These are phyloP conservation scores for Anarsia innoxiella DNA, from an alignment of 2,888 invertebrate genomes.

Conservation along the genomic window DNA sequence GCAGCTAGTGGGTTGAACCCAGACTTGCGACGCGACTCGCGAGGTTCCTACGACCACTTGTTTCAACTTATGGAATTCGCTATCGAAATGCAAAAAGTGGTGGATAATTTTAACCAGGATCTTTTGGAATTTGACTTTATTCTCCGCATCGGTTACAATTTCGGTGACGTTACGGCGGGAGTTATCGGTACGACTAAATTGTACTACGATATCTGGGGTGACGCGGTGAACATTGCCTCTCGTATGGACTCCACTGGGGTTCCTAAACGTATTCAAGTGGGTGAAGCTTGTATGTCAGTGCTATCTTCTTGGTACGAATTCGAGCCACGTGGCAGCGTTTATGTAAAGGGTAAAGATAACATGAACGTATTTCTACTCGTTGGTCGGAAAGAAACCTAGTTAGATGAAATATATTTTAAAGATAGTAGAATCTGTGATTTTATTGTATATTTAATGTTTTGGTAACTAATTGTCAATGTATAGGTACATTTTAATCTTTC, in stretches of 20 bases:
- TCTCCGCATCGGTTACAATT: constrained; percentile 91
- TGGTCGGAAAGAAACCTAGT: constrained; percentile 66
- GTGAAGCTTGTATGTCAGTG: constrained; percentile 82
- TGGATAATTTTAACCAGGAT: constrained; percentile 91
- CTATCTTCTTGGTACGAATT: constrained; percentile 87
- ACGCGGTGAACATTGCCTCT: constrained; percentile 97
- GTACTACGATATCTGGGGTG: constrained; percentile 99
- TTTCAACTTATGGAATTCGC: constrained; percentile 95
- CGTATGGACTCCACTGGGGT: constrained; percentile 98
- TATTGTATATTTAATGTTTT: constrained; percentile 46
- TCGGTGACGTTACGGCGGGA: constrained; percentile 96
- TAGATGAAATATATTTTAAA: constrained; percentile 30
- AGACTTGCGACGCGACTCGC: constrained; percentile 79
- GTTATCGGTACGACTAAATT: constrained; percentile 97
- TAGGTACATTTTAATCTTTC: no score
- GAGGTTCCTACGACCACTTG: constrained; percentile 84
- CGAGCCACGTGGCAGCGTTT: constrained; percentile 93
- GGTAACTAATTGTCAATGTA: constrained; percentile 25
- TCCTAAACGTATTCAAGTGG: constrained; percentile 87
- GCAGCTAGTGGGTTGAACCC: constrained; percentile 97
- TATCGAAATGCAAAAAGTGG: constrained; percentile 90
- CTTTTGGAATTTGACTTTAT: constrained; percentile 92
- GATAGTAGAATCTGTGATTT: constrained; percentile 72
- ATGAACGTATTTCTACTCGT: constrained; percentile 91
- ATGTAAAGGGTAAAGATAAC: constrained; percentile 96